A percentile compares a stretch with the other conserved stretches of the same genome.
These are phyloP conservation scores for Sebastolobus altivelis DNA, from an alignment of 2,797 vertebrate genomes.

Conservation along the genomic window DNA sequence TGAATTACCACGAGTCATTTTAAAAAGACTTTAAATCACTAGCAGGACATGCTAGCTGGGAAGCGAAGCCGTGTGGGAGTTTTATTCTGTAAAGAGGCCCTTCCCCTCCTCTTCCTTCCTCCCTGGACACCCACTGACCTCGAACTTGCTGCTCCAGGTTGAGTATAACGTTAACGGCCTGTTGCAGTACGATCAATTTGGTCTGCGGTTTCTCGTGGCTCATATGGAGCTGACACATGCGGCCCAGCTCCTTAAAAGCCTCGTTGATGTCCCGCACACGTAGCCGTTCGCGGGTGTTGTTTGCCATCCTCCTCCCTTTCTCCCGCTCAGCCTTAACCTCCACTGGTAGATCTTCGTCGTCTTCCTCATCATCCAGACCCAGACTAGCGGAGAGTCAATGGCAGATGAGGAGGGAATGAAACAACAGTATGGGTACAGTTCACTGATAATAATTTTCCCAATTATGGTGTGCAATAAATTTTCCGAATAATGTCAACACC, in stretches of 20 bases:
- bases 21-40: neutral
- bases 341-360: constrained; percentile 95
- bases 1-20: neutral
- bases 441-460: constrained; percentile 28
- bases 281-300: constrained; percentile 96
- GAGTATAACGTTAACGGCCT: constrained; percentile 98
- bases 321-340: constrained; percentile 99
- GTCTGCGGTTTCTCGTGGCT: constrained; percentile 99
- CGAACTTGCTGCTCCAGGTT: constrained; percentile 99
- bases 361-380: constrained; percentile 69
- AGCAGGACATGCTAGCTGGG: constrained; percentile 28
- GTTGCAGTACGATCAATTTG: constrained; percentile 99
- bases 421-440: constrained; percentile 75
- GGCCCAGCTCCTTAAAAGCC: constrained; percentile 99
- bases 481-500: neutral
- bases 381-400: constrained; percentile 71
- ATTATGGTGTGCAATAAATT: constrained; percentile 14
- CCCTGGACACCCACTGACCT: constrained; percentile 93
- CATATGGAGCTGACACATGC: constrained; percentile 98
- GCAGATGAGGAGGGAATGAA: constrained; percentile 72
- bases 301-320: constrained; percentile 97
- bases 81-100: constrained; percentile 60
- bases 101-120: constrained; percentile 75
- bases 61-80: constrained; percentile 70
- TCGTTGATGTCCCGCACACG: constrained; percentile 99